Percentiles rank a stretch among this genome's conserved stretches.
Conservation (phyloP, 2,888 invertebrate species). For the Saturnia pavonia region DNA sequence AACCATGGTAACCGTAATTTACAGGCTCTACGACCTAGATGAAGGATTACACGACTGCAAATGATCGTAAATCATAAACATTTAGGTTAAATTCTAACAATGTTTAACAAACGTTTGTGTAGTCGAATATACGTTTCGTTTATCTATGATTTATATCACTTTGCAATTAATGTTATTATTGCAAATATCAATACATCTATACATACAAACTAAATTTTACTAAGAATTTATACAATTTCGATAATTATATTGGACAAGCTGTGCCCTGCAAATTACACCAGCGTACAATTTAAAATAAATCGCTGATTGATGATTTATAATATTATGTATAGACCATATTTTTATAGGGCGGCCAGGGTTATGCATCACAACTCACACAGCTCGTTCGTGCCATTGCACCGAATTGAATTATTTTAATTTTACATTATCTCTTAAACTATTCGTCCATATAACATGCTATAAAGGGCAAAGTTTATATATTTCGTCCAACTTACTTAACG, state of each 20-base stretch:
- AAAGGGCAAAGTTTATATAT: too few relatives aligned
- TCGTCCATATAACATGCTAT: too few relatives aligned
- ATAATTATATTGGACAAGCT: conserved; percentile 47
- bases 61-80: conserved; percentile 9
- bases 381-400: too few relatives aligned
- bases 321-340: too few relatives aligned
- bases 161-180: conserved; percentile 5
- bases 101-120: conserved; percentile 1
- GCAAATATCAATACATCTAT: not conserved
- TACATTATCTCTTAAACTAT: too few relatives aligned
- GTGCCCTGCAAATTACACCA: too few relatives aligned
- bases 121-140: conserved; percentile 2
- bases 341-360: too few relatives aligned
- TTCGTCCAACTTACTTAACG: too few relatives aligned
- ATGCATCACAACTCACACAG: too few relatives aligned
- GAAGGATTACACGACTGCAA: conserved; percentile 3
- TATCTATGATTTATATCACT: conserved; percentile 5
- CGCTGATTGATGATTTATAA: too few relatives aligned
- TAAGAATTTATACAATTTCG: conserved; percentile 25
- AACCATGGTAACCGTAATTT: conserved; percentile 11
- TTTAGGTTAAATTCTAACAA: conserved; percentile 4
- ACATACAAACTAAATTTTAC: not conserved
- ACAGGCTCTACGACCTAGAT: not conserved
- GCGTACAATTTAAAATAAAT: too few relatives aligned
- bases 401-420: too few relatives aligned